phyloP scores from a whole-genome alignment of 2,113 vertebrate genomes.

The Sceloporus undulatus region DNA sequence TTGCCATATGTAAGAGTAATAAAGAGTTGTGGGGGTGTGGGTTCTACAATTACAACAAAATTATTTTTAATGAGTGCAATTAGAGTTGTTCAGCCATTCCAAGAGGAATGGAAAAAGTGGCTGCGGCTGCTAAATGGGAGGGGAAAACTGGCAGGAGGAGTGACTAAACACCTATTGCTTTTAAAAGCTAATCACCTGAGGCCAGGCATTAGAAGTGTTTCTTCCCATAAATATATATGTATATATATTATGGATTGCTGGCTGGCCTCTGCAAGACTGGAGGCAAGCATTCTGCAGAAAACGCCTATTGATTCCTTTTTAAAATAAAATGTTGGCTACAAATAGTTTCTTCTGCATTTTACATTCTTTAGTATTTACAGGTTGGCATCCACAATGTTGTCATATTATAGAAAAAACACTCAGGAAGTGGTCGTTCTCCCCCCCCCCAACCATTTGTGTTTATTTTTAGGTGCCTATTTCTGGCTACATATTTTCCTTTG shows the following conservation, averaged over 20 bases:
- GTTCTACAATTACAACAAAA: constrained; percentile 31
- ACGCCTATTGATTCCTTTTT: background rate
- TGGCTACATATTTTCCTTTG: background rate
- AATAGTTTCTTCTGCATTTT: constrained; percentile 53
- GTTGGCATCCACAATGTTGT: constrained; percentile 1
- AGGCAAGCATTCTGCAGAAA: constrained; percentile 41
- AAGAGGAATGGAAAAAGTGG: constrained; percentile 54
- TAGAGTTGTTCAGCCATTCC: constrained; percentile 39
- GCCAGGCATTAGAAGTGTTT: constrained; percentile 51
- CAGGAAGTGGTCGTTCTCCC: too few species aligned
- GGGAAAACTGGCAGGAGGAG: constrained; percentile 44
- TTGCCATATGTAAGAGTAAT: background rate
- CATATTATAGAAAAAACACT: constrained; percentile 42
- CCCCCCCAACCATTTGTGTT: background rate
- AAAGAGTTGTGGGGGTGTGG: background rate
- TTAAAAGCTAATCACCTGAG: constrained; percentile 52
- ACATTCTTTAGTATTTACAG: background rate
- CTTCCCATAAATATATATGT: constrained; percentile 36
- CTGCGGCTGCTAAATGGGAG: constrained; percentile 48
- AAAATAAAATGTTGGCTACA: constrained; percentile 37
- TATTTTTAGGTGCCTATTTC: background rate
- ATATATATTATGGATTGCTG: constrained; percentile 11
- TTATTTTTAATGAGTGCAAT: constrained; percentile 60
- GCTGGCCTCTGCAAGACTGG: constrained; percentile 24
- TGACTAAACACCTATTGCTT: constrained; percentile 7